A percentile compares a stretch with the other conserved stretches of the same genome.
Conservation (phyloP, 2,888 invertebrate species). For the Catocala sponsa region DNA sequence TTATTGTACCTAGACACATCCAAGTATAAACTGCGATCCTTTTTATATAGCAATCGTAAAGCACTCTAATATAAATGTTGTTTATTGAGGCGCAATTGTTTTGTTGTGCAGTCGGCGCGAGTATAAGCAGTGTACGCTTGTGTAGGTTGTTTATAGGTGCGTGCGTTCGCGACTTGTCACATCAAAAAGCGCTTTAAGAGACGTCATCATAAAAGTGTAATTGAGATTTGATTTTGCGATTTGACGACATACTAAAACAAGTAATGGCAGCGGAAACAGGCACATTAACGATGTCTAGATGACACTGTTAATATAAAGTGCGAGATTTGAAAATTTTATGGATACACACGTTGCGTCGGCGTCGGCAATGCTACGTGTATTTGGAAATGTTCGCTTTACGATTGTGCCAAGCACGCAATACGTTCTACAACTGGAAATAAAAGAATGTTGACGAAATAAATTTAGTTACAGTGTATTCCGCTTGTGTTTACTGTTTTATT, state of each 20-base stretch:
- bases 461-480: slow-evolving; percentile 40
- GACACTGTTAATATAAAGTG: slow-evolving; percentile 60
- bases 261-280: slow-evolving; percentile 55
- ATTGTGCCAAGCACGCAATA: slow-evolving; percentile 58
- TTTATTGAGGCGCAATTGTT: slow-evolving; percentile 15
- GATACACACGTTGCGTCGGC: slow-evolving; percentile 40
- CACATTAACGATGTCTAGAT: slow-evolving; percentile 54
- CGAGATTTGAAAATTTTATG: slow-evolving; percentile 67
- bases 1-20: not conserved
- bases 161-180: slow-evolving; percentile 8
- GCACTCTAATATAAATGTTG: slow-evolving; percentile 5
- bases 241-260: slow-evolving; percentile 59
- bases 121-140: not conserved
- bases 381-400: slow-evolving; percentile 54
- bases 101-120: slow-evolving; percentile 12
- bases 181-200: slow-evolving; percentile 43
- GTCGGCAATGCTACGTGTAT: slow-evolving; percentile 40
- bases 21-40: not conserved
- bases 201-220: slow-evolving; percentile 51
- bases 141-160: slow-evolving; percentile 11
- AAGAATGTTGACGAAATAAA: slow-evolving; percentile 56
- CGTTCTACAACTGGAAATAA: slow-evolving; percentile 49
- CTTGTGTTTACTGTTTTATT: slow-evolving; percentile 41
- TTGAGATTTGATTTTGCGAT: slow-evolving; percentile 58
- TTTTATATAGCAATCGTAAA: slow-evolving; percentile 5